Conservation (phyloP, 2,888 invertebrate species). For the Bombylius major region DNA sequence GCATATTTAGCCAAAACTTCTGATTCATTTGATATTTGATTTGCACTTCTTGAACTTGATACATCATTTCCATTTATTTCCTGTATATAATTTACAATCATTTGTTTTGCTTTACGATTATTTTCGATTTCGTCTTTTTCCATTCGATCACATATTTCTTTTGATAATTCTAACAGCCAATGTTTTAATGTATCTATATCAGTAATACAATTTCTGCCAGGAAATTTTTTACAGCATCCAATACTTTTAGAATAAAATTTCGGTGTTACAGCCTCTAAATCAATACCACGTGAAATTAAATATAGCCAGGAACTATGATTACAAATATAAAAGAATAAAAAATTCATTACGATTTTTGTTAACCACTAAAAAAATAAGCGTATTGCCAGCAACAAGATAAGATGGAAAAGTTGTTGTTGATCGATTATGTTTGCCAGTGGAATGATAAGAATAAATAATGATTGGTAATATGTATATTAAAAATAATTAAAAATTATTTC, state of each 20-base stretch:
- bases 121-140: slow-evolving; percentile 69
- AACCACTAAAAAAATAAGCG: too few relatives aligned
- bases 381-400: too few relatives aligned
- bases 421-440: too few relatives aligned
- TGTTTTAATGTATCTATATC: slow-evolving; percentile 53
- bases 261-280: slow-evolving; percentile 73
- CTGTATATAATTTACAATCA: slow-evolving; percentile 61
- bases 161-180: slow-evolving; percentile 70
- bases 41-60: slow-evolving; percentile 51
- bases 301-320: slow-evolving; percentile 62
- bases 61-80: slow-evolving; percentile 42
- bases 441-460: too few relatives aligned
- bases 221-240: slow-evolving; percentile 90
- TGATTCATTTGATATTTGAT: slow-evolving; percentile 48
- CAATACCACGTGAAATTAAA: slow-evolving; percentile 74
- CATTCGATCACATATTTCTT: slow-evolving; percentile 73
- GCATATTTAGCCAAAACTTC: slow-evolving; percentile 54
- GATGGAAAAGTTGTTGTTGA: too few relatives aligned
- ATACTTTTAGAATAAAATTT: slow-evolving; percentile 84
- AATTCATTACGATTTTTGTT: neutral
- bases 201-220: slow-evolving; percentile 60
- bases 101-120: slow-evolving; percentile 59
- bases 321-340: slow-evolving; percentile 4
- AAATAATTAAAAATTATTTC: too few relatives aligned
- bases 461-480: too few relatives aligned